Evolutionary conservation across 2,113 vertebrate genomes (phyloP).

Genomic region (Paracanthobrama guichenoti): DNA sequence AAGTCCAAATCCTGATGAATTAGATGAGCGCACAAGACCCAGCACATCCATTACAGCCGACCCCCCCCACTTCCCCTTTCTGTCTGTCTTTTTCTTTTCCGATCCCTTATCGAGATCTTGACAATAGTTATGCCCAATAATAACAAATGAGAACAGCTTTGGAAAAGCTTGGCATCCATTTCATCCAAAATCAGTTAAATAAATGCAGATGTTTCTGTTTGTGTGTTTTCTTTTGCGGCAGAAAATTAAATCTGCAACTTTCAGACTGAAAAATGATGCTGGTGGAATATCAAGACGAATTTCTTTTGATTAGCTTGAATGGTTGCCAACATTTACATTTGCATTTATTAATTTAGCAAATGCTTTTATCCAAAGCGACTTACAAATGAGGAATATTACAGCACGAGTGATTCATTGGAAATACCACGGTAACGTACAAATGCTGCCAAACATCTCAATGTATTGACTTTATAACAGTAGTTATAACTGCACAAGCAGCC

Average conservation of each 20-base stretch:
- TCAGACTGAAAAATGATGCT: background rate
- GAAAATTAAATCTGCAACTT: background rate
- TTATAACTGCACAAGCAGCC: background rate
- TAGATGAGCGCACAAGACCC: background rate
- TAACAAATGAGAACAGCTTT: background rate
- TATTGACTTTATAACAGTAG: background rate
- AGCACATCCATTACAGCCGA: constrained; percentile 10
- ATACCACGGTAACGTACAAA: background rate
- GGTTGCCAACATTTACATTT: background rate
- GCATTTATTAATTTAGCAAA: background rate
- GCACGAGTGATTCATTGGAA: background rate
- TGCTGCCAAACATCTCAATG: background rate
- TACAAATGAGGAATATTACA: constrained; percentile 6
- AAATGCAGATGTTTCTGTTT: background rate
- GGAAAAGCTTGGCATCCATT: background rate
- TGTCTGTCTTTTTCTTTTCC: no score
- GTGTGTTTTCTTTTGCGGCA: background rate
- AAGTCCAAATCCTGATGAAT: constrained; percentile 26
- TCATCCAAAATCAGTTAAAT: background rate
- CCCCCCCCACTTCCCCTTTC: background rate
- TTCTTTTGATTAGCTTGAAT: background rate
- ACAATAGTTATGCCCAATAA: background rate
- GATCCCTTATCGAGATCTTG: background rate
- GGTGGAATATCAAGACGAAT: background rate
- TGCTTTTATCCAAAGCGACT: background rate